Evolutionary conservation across 2,797 vertebrate species (phyloP), one percentile per base, ranked within the genome.

Genomic region (Cottoperca gobio): DNA sequence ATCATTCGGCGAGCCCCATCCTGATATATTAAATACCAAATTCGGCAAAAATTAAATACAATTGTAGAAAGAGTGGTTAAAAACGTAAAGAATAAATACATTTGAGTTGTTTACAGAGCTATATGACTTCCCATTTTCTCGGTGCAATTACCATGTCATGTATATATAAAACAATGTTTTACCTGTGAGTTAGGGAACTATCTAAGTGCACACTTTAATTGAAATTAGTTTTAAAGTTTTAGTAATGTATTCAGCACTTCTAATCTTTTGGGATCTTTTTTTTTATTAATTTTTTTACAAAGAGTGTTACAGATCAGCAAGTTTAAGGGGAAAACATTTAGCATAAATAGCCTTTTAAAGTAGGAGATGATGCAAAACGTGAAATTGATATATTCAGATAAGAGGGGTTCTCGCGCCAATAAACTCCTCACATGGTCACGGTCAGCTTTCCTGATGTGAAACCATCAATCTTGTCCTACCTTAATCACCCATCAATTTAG

Each of bases 401-500:
- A 76, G 69, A 45, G 11, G 11, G 54, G 26, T 66, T 59, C 16
- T 60, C 2, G 8, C 73, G 53, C n/a, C 43, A 37, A 73, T 69
- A 68, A 73, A 79, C 40, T 46, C 43, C 45, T 46, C 57, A 62
- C 67, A 79, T 55, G 60, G 46, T 74, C 53, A 72, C 76, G 19
- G 72, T 86, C 78, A 74, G 49, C 76, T 59, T 64, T 82, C 54
- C 55, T 70, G 73, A 85, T 75, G 62, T 75, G 61, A 86, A 80
- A 37, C 77, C 82, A 92, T 90, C 88, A 89, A 90, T 94, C 93
- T 91, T 80, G 14, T 83, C 72, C 21, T 35, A 45, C 77, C 60
- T 81, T 93, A 93, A 94, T 93, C 88, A 92, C 79, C 78, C 81
- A 80, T 93, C 90, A 89, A 79, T 93, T 91, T 88, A 81, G 77